Evolutionary conservation across 2,888 invertebrate genomes (phyloP).

Genomic region (Cotesia congregata): DNA sequence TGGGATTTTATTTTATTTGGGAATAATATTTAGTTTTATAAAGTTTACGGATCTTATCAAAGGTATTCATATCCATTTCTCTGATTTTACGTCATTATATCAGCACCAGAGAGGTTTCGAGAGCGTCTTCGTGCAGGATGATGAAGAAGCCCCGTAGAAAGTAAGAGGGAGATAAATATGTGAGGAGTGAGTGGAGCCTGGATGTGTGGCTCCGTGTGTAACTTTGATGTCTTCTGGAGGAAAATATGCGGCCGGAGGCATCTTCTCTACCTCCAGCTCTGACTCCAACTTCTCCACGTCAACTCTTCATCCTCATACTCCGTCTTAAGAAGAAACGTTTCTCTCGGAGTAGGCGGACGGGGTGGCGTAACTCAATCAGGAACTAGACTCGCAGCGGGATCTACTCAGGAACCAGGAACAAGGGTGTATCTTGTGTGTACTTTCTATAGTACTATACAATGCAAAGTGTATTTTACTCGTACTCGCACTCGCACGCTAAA

Average conservation of each 20-base stretch:
- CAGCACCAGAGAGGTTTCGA: conserved; percentile 24
- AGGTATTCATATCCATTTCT: conserved; percentile 30
- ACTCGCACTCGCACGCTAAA: too few relatives aligned
- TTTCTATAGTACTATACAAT: too few relatives aligned
- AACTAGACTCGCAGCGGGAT: conserved; percentile 53
- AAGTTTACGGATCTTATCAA: conserved; percentile 3
- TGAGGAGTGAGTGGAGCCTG: conserved; percentile 50
- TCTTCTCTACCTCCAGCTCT: conserved; percentile 53
- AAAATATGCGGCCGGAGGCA: conserved; percentile 54
- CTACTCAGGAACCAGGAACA: conserved; percentile 49
- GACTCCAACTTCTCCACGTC: background rate
- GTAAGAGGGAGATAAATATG: conserved; percentile 16
- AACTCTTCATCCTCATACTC: background rate
- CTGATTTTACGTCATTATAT: conserved; percentile 36
- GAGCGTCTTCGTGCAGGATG: conserved; percentile 26
- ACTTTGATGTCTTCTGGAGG: conserved; percentile 62
- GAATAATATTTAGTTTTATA: background rate
- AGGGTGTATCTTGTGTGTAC: conserved; percentile 42
- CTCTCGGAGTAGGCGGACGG: conserved; percentile 54
- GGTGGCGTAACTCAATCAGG: conserved; percentile 64
- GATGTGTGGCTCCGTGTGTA: conserved; percentile 50
- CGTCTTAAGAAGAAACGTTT: conserved; percentile 63
- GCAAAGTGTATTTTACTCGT: too few relatives aligned
- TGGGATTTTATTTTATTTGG: background rate
- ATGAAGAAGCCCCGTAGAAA: conserved; percentile 3